Percentiles rank a stretch among this genome's conserved stretches.
These are phyloP conservation scores for Ctenomys sociabilis DNA, from an alignment of 2,113 vertebrate species.

Conservation along the genomic window DNA sequence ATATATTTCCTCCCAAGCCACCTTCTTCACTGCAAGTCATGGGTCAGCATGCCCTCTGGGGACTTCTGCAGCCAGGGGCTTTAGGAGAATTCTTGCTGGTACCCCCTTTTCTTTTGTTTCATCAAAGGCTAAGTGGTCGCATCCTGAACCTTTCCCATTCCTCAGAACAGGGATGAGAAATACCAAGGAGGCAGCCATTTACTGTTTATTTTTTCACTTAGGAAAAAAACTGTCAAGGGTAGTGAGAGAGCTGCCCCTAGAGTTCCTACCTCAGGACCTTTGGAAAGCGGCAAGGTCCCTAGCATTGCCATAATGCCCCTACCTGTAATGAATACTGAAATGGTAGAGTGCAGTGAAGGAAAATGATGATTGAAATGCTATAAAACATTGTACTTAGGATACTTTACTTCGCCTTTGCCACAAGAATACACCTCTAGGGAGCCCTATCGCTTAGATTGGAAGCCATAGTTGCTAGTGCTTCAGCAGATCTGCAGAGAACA, in stretches of 20 bases:
- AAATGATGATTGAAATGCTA: conserved; percentile 48
- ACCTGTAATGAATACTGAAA: neutral
- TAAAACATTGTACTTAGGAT: conserved; percentile 42
- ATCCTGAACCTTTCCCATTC: neutral
- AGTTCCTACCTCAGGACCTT: neutral
- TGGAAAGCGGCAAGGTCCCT: neutral
- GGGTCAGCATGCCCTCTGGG: neutral
- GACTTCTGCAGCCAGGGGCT: neutral
- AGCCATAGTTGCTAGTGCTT: neutral
- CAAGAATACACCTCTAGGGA: neutral
- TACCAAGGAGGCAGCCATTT: neutral
- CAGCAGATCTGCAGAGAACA: neutral
- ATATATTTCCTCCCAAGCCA: neutral
- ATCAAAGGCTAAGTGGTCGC: neutral
- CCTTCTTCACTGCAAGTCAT: rapidly evolving
- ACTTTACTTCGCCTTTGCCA: conserved; percentile 7
- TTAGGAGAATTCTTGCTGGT: neutral
- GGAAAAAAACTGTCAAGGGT: neutral
- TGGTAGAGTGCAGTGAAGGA: neutral
- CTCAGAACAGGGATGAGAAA: conserved; percentile 18
- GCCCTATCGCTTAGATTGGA: neutral
- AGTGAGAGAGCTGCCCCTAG: neutral
- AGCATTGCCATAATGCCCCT: neutral
- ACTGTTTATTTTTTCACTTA: neutral
- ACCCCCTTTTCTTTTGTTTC: conserved; percentile 6